phyloP scores from a whole-genome alignment of 2,113 vertebrate genomes.

The Arvicanthis niloticus region DNA sequence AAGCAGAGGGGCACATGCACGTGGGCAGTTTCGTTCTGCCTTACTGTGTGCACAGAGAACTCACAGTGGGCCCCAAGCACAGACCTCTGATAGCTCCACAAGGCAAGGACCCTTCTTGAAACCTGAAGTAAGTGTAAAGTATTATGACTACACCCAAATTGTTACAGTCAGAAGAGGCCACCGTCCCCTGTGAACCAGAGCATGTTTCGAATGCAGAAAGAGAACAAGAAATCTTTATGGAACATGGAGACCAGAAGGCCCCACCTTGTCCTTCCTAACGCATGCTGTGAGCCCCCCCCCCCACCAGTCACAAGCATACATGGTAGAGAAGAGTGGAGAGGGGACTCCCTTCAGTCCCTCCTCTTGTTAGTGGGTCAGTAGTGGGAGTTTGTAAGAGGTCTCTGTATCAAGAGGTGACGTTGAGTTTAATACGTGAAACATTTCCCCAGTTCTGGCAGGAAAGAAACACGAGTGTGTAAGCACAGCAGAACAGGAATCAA shows the following conservation, averaged over 20 bases:
- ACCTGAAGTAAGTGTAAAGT: neutral
- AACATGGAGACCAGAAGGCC: neutral
- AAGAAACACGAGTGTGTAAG: neutral
- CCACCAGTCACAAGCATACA: neutral
- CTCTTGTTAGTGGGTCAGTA: neutral
- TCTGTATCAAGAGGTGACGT: neutral
- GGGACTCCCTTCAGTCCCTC: neutral
- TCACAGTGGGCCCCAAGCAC: neutral
- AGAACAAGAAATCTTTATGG: neutral
- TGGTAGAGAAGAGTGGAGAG: neutral
- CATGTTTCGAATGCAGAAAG: neutral
- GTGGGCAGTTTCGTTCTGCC: neutral
- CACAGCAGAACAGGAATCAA: neutral
- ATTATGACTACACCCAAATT: neutral
- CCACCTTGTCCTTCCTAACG: neutral
- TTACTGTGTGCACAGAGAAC: rapidly evolving
- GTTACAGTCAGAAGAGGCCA: neutral
- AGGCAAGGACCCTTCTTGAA: neutral
- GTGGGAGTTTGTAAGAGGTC: no score
- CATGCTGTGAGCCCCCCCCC: no score
- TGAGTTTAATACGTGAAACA: neutral
- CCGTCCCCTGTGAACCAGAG: neutral
- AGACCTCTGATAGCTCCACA: no score
- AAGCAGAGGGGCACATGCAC: neutral
- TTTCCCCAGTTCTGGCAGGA: neutral